Conservation (phyloP, 2,888 invertebrate genomes). For the Drosophila nr. perissopoda region DNA sequence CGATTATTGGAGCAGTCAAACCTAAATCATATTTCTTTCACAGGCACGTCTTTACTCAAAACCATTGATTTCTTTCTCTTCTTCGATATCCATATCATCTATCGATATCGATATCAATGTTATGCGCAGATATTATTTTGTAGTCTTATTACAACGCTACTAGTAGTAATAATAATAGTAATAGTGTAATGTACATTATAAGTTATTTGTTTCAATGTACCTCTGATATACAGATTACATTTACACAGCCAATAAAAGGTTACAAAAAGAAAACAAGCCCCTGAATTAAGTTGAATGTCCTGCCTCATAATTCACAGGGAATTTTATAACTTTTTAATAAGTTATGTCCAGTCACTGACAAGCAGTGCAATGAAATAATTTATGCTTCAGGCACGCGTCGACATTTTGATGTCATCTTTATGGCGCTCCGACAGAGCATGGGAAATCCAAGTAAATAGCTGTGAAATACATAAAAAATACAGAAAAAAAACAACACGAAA, state of each 20-base stretch:
- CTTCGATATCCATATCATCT: too few species aligned
- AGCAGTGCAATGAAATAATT: slow-evolving; percentile 57
- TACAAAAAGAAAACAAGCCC: neutral
- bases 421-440: slow-evolving; percentile 16
- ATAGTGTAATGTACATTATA: neutral
- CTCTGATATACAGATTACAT: slow-evolving; percentile 1
- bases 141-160: neutral
- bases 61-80: neutral
- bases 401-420: slow-evolving; percentile 64
- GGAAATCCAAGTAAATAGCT: slow-evolving; percentile 56
- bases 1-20: neutral
- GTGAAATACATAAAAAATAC: slow-evolving; percentile 21
- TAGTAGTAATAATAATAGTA: neutral
- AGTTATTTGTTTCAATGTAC: neutral
- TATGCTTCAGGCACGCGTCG: slow-evolving; percentile 53
- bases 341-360: slow-evolving; percentile 47
- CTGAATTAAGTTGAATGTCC: neutral
- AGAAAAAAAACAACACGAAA: slow-evolving; percentile 2
- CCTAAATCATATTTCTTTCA: neutral
- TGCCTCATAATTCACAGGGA: slow-evolving; percentile 13
- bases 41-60: neutral
- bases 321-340: slow-evolving; percentile 74
- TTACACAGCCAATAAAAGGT: slow-evolving; percentile 5
- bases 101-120: neutral
- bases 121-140: neutral